A percentile compares a stretch with the other conserved stretches of the same genome.
phyloP scores from a whole-genome alignment of 2,888 invertebrate genomes.

The Ellobium chinense region DNA sequence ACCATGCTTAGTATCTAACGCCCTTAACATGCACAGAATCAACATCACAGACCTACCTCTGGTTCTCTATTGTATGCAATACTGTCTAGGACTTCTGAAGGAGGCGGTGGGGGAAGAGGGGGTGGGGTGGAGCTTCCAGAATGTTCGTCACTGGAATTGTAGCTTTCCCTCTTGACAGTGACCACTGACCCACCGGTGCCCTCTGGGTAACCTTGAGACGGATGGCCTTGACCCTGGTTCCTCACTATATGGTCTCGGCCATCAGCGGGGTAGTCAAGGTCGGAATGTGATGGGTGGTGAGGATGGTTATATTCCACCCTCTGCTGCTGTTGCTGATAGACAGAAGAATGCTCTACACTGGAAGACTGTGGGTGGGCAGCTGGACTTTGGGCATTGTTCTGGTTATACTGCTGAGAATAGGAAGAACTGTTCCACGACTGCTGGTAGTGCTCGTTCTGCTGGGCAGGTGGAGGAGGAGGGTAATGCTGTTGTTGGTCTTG shows the following conservation, averaged over 20 bases:
- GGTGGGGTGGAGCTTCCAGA: conserved; percentile 69
- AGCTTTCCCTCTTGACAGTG: conserved; percentile 45
- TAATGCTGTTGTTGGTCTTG: conserved; percentile 7
- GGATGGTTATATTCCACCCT: conserved; percentile 6
- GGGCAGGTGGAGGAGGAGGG: neutral
- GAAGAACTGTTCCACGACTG: neutral
- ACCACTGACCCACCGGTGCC: conserved; percentile 41
- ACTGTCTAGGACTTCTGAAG: conserved; percentile 69
- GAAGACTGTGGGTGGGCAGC: no score
- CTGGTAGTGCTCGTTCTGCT: neutral
- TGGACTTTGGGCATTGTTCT: neutral
- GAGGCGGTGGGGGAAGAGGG: conserved; percentile 74
- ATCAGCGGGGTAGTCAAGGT: neutral
- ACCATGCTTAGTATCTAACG: no score
- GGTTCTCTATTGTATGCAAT: conserved; percentile 40
- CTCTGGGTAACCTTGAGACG: neutral
- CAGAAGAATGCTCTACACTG: neutral
- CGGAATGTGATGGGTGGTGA: conserved; percentile 23
- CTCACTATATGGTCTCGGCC: neutral
- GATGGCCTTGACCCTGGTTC: neutral
- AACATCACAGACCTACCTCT: conserved; percentile 24
- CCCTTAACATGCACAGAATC: no score
- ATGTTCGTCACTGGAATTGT: conserved; percentile 45
- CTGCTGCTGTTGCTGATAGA: conserved; percentile 12
- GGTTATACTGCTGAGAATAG: conserved; percentile 8